Evolutionary conservation across 2,797 vertebrate species (phyloP).

Genomic region (Psittacula derbiana): DNA sequence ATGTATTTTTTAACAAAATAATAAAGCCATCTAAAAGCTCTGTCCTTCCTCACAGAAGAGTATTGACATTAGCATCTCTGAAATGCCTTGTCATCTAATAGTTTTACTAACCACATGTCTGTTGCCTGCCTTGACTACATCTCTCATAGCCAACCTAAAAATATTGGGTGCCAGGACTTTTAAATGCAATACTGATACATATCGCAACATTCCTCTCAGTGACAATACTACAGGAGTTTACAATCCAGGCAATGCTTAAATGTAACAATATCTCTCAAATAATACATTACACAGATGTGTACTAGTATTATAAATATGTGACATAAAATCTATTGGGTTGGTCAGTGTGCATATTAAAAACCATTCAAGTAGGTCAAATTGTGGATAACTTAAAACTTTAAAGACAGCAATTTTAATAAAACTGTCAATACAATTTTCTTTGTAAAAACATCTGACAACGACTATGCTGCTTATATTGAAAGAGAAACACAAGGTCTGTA

Average conservation of each 20-base stretch:
- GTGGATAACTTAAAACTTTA: slow-evolving; percentile 71
- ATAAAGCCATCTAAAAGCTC: slow-evolving; percentile 14
- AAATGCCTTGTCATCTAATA: neutral
- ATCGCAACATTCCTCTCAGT: neutral
- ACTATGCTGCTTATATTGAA: slow-evolving; percentile 76
- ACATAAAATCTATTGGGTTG: slow-evolving; percentile 56
- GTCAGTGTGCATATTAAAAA: slow-evolving; percentile 56
- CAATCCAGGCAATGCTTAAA: neutral
- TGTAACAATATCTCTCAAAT: slow-evolving; percentile 7
- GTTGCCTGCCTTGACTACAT: neutral
- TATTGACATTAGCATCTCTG: neutral
- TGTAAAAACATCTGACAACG: slow-evolving; percentile 76
- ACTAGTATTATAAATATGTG: slow-evolving; percentile 49
- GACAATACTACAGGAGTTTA: neutral
- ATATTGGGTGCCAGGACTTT: neutral
- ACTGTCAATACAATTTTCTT: slow-evolving; percentile 74
- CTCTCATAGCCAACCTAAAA: neutral
- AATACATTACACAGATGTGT: slow-evolving; percentile 56
- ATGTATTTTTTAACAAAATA: neutral
- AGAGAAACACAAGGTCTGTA: slow-evolving; percentile 74
- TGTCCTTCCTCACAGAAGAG: neutral
- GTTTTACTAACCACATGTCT: neutral
- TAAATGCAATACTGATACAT: neutral
- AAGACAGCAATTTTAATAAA: slow-evolving; percentile 78
- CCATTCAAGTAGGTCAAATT: slow-evolving; percentile 64